Conservation (phyloP, 2,888 invertebrate genomes). For the Ceraclea dissimilis region DNA sequence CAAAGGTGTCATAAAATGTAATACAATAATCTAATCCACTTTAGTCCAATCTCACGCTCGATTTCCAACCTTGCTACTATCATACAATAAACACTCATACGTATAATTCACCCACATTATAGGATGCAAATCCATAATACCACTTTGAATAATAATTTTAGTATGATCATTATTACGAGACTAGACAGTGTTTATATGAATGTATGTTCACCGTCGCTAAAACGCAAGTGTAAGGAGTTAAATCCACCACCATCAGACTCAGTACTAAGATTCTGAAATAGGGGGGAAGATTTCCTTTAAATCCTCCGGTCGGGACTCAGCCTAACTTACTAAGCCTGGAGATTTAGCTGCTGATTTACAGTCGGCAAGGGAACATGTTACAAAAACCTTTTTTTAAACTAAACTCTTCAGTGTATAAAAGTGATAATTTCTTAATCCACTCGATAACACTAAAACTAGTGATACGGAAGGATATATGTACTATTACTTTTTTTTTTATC, state of each 20-base stretch:
- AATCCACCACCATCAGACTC: constrained; percentile 18
- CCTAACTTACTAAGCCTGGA: constrained; percentile 53
- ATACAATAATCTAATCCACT: too few species aligned
- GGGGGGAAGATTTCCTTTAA: constrained; percentile 36
- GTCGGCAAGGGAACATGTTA: constrained; percentile 41
- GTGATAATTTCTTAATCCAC: constrained; percentile 62
- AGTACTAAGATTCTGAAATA: constrained; percentile 1
- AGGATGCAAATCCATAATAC: too few species aligned
- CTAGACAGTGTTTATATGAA: not conserved
- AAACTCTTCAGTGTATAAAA: constrained; percentile 41
- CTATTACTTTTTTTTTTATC: not conserved
- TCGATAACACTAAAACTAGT: not conserved
- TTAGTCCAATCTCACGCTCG: too few species aligned
- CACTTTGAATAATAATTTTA: too few species aligned
- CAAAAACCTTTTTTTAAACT: not conserved
- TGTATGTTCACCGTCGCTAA: constrained; percentile 1
- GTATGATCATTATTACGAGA: too few species aligned
- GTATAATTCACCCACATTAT: too few species aligned
- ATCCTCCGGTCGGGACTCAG: constrained; percentile 46
- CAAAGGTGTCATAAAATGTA: too few species aligned
- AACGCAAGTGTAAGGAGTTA: constrained; percentile 17
- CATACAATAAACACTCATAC: too few species aligned
- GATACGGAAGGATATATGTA: not conserved
- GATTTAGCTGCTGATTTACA: constrained; percentile 52
- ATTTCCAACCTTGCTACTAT: too few species aligned